Percentiles rank a stretch among this genome's conserved stretches.
Conservation (phyloP, 2,888 invertebrate species). For the Tinea pellionella region DNA sequence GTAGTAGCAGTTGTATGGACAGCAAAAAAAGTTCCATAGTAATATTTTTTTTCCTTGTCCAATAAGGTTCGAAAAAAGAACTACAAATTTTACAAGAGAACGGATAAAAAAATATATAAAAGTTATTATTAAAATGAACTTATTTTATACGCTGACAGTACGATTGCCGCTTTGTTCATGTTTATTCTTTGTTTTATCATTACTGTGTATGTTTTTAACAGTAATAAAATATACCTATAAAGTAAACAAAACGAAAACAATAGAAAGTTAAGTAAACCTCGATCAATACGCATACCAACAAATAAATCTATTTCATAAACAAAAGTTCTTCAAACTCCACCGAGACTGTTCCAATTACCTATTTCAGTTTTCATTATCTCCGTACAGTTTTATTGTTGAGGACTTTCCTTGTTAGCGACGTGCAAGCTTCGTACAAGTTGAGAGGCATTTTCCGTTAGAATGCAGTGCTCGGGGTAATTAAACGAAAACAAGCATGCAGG, state of each 20-base stretch:
- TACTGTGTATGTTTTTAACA: too few relatives aligned
- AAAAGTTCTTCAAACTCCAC: neutral
- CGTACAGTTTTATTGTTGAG: conserved; percentile 1
- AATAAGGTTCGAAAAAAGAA: too few relatives aligned
- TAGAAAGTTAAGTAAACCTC: neutral
- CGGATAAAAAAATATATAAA: too few relatives aligned
- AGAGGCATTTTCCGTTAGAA: neutral
- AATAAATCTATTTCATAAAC: neutral
- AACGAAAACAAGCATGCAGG: neutral
- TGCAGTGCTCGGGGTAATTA: conserved; percentile 1
- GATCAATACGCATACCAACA: neutral
- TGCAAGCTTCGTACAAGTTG: neutral
- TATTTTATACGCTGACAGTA: too few relatives aligned
- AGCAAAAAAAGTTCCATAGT: too few relatives aligned
- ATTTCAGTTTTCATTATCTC: conserved; percentile 1
- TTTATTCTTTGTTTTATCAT: too few relatives aligned
- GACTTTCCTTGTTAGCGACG: neutral
- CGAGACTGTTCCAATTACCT: conserved; percentile 1
- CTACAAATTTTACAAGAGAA: too few relatives aligned
- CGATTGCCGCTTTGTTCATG: too few relatives aligned
- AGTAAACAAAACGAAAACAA: neutral
- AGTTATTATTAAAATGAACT: too few relatives aligned
- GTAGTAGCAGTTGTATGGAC: too few relatives aligned
- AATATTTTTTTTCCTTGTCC: too few relatives aligned
- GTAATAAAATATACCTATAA: too few relatives aligned